Percentiles rank a stretch among this genome's conserved stretches.
Conservation (phyloP, 2,888 invertebrate species). For the Liopterus haemorrhoidalis region DNA sequence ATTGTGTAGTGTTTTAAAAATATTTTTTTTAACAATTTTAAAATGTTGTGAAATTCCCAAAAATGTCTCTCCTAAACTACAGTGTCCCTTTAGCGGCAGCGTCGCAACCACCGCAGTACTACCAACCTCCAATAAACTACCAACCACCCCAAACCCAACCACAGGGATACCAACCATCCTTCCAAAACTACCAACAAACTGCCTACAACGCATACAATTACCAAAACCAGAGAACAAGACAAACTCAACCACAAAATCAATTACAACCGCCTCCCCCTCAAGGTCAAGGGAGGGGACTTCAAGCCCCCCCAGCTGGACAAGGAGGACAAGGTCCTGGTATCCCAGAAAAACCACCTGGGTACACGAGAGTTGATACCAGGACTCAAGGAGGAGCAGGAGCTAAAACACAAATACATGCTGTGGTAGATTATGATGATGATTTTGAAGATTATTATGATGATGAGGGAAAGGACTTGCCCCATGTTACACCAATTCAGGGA, state of each 20-base stretch:
- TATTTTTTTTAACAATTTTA: neutral
- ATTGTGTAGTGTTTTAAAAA: neutral
- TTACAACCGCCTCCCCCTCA: conserved; percentile 14
- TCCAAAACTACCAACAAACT: conserved; percentile 40
- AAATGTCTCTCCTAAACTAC: conserved; percentile 43
- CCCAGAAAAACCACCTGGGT: conserved; percentile 56
- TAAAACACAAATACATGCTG: conserved; percentile 64
- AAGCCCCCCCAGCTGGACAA: conserved; percentile 9
- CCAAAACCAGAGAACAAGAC: conserved; percentile 1
- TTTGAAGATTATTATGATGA: conserved; percentile 59
- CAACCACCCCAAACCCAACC: conserved; percentile 47
- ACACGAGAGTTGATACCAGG: conserved; percentile 58
- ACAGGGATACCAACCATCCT: conserved; percentile 43
- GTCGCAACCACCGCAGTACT: conserved; percentile 37
- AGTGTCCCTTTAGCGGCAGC: conserved; percentile 40
- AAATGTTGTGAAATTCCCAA: conserved; percentile 3
- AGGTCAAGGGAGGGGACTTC: conserved; percentile 13
- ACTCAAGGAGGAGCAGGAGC: conserved; percentile 48
- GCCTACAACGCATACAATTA: conserved; percentile 8
- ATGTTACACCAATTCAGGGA: conserved; percentile 80
- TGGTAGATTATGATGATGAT: conserved; percentile 63
- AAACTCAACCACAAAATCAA: conserved; percentile 11
- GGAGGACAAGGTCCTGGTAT: conserved; percentile 19
- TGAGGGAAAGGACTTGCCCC: conserved; percentile 47
- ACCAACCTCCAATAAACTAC: conserved; percentile 37